phyloP scores from a whole-genome alignment of 2,113 vertebrate genomes.

The Tylochromis polylepis region DNA sequence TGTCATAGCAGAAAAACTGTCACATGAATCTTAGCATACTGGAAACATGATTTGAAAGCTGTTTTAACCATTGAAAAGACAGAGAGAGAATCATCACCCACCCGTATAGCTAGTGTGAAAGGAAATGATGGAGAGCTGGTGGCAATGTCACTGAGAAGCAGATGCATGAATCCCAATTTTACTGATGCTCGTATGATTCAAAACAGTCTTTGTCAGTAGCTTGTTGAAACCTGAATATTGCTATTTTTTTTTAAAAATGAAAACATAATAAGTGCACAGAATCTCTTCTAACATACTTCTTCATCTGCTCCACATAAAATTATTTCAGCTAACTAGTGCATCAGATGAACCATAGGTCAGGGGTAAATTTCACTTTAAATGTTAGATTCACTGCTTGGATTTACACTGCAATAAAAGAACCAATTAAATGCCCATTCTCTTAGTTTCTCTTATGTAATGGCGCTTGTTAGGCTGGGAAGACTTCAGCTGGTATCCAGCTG shows the following conservation, averaged over 20 bases:
- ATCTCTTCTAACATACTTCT: not conserved
- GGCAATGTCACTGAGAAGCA: not conserved
- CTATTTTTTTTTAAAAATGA: not conserved
- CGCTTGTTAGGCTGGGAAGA: not conserved
- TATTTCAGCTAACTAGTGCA: not conserved
- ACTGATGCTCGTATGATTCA: not conserved
- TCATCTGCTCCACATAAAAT: constrained; percentile 26
- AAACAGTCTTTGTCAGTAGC: not conserved
- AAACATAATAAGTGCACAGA: not conserved
- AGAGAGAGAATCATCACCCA: not conserved
- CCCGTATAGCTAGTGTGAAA: not conserved
- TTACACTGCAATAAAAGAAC: constrained; percentile 55
- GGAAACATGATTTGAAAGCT: not conserved
- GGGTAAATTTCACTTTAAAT: constrained; percentile 12
- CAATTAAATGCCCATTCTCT: constrained; percentile 50
- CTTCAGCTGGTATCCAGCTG: constrained; percentile 18
- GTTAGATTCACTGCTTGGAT: constrained; percentile 29
- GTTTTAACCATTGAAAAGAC: not conserved
- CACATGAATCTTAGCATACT: not conserved
- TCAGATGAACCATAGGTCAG: constrained; percentile 4
- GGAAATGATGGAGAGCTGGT: not conserved
- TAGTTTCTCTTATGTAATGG: constrained; percentile 42
- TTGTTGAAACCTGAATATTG: not conserved
- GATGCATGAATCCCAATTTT: not conserved
- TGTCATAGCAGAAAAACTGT: not conserved